Conservation (phyloP, 2,113 vertebrate species). For the Protobothrops flavoviridis region DNA sequence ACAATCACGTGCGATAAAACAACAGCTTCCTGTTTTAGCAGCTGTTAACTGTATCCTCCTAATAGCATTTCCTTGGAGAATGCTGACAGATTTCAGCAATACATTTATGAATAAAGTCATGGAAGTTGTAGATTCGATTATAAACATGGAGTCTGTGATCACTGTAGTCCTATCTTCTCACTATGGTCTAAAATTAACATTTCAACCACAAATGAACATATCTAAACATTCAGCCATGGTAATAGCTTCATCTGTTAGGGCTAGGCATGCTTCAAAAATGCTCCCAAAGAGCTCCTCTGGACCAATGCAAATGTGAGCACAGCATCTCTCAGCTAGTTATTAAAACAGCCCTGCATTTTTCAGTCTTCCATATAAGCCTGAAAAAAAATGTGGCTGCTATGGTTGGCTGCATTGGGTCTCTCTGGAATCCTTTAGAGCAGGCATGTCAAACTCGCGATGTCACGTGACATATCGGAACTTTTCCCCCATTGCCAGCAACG, state of each 20-base stretch:
- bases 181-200: background rate
- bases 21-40: background rate
- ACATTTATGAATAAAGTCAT: background rate
- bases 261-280: background rate
- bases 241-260: background rate
- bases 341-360: background rate
- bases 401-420: background rate
- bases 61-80: background rate
- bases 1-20: background rate
- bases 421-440: background rate
- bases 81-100: background rate
- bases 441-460: no score
- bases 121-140: background rate
- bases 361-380: background rate
- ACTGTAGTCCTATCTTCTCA: background rate
- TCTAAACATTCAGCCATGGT: background rate
- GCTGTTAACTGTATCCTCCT: background rate
- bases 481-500: no score
- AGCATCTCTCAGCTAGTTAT: background rate
- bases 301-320: background rate
- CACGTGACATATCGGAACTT: no score
- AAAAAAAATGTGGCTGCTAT: background rate
- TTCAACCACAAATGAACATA: background rate
- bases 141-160: background rate
- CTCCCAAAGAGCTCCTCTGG: background rate